A percentile compares a stretch with the other conserved stretches of the same genome.
Evolutionary conservation across 2,113 vertebrate species (phyloP).

Genomic region (Talpa occidentalis): DNA sequence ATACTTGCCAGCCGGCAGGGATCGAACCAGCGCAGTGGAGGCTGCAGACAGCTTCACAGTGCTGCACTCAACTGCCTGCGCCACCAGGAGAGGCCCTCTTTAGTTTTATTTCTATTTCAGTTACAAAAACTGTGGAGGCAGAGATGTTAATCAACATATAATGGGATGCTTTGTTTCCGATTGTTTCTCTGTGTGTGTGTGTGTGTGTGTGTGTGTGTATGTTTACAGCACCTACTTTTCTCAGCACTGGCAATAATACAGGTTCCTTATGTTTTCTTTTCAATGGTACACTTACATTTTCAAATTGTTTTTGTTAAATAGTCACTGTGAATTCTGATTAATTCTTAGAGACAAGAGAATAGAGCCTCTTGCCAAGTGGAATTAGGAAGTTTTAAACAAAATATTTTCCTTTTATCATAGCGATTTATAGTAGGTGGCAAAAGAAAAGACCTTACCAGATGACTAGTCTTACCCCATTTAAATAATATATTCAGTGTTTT

Average conservation of each 20-base stretch:
- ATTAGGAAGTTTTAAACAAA: conserved; percentile 54
- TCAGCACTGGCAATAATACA: not conserved
- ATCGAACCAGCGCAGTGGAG: no score
- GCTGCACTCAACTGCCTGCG: no score
- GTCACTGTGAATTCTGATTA: conserved; percentile 55
- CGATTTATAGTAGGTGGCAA: conserved; percentile 5
- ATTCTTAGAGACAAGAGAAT: conserved; percentile 18
- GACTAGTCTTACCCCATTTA: not conserved
- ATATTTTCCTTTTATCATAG: conserved; percentile 1
- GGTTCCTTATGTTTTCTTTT: conserved; percentile 33
- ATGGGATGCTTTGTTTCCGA: not conserved
- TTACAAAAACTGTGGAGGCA: conserved; percentile 25
- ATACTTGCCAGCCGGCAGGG: no score
- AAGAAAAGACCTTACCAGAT: conserved; percentile 29
- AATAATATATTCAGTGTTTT: not conserved
- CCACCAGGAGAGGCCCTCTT: no score
- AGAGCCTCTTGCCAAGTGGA: conserved; percentile 45
- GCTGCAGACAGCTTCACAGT: no score
- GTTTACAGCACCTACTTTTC: not conserved
- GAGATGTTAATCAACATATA: conserved; percentile 23
- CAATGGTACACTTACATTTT: conserved; percentile 11
- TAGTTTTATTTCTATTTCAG: conserved; percentile 18
- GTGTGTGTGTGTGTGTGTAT: not conserved
- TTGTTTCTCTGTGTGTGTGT: not conserved
- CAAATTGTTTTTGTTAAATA: conserved; percentile 5